Conservation (phyloP, 1,140 invertebrate species). For the Panagrolaimus sp. region DNA sequence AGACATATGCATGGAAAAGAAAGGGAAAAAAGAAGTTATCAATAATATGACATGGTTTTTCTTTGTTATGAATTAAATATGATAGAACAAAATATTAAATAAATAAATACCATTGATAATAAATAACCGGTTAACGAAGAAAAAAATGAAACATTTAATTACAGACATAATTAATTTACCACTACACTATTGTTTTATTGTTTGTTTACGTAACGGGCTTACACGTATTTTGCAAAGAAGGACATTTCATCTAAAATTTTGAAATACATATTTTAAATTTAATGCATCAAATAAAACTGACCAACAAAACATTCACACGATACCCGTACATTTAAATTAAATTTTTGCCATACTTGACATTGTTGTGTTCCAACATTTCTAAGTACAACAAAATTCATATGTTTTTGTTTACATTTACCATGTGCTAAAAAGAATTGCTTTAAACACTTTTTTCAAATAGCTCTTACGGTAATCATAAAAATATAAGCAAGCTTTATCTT, state of each 20-base stretch:
- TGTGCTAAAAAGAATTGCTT: constrained; percentile 51
- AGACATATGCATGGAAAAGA: too few species aligned
- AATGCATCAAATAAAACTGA: constrained; percentile 24
- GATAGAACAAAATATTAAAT: too few species aligned
- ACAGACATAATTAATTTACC: too few species aligned
- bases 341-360: constrained; percentile 58
- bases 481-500: constrained; percentile 58
- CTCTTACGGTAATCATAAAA: constrained; percentile 58
- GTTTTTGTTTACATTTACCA: constrained; percentile 58
- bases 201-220: not conserved
- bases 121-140: too few species aligned
- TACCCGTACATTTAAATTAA: constrained; percentile 57
- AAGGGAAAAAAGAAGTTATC: too few species aligned
- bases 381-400: constrained; percentile 58
- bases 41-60: too few species aligned
- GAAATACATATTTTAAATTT: not conserved
- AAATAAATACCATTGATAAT: too few species aligned
- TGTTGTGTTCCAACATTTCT: constrained; percentile 53
- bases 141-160: too few species aligned
- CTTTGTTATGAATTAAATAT: too few species aligned
- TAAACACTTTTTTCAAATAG: not conserved
- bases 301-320: constrained; percentile 58
- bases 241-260: constrained; percentile 55
- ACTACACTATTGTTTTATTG: too few species aligned
- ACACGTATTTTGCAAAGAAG: constrained; percentile 58